Percentiles rank a stretch among this genome's conserved stretches.
Conservation (phyloP, 1,140 invertebrate species). For the silkworm (Bombyx mori) region DNA sequence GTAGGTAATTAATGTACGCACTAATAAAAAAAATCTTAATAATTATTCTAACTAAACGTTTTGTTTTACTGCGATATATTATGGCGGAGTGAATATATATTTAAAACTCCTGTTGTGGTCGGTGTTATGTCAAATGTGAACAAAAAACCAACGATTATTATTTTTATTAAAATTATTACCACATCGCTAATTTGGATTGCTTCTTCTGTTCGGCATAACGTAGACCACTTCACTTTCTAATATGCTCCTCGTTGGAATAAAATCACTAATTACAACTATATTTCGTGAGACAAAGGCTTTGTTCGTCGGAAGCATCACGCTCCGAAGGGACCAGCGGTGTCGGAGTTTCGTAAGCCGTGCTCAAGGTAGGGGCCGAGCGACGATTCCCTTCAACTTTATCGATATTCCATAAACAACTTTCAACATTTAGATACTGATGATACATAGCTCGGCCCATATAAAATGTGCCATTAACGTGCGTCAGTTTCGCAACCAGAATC, state of each 20-base stretch:
- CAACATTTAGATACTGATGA: conserved; percentile 14
- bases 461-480: conserved; percentile 59
- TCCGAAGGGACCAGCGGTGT: conserved; percentile 37
- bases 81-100: conserved; percentile 8
- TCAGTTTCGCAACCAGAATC: conserved; percentile 57
- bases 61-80: conserved; percentile 29
- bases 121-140: conserved; percentile 24
- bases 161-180: no score
- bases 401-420: neutral
- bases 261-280: no score
- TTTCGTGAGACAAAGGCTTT: conserved; percentile 5
- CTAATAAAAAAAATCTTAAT: neutral
- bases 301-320: conserved; percentile 29
- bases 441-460: conserved; percentile 26
- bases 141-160: no score
- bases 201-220: conserved; percentile 36
- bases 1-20: no score
- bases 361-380: conserved; percentile 19
- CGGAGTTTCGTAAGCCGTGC: conserved; percentile 67
- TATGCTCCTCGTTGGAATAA: no score
- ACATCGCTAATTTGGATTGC: neutral
- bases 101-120: conserved; percentile 29
- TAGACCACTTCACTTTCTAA: conserved; percentile 18
- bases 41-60: conserved; percentile 13
- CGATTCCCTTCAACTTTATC: conserved; percentile 11